Conservation (phyloP, 2,797 vertebrate genomes). For the Cirrhinus mrigala region DNA sequence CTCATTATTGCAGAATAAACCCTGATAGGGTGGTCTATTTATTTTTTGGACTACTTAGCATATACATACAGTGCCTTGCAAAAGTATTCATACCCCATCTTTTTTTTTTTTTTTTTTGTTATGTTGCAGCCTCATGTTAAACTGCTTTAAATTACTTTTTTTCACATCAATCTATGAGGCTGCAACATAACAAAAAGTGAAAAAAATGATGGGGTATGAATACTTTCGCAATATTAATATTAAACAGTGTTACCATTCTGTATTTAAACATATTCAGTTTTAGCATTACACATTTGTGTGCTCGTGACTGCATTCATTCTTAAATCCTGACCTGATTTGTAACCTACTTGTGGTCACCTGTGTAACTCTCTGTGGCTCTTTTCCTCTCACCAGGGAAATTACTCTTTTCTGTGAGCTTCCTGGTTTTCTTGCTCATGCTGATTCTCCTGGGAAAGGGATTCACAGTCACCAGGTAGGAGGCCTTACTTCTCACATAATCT, state of each 20-base stretch:
- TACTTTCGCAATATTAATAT: too few species aligned
- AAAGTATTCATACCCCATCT: too few species aligned
- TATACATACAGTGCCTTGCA: too few species aligned
- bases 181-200: too few species aligned
- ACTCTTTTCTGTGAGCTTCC: constrained; percentile 92
- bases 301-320: constrained; percentile 35
- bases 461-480: constrained; percentile 88
- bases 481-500: constrained; percentile 8
- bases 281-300: neutral
- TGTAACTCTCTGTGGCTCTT: constrained; percentile 33
- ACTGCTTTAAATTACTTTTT: too few species aligned
- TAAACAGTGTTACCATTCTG: neutral
- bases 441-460: constrained; percentile 93
- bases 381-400: constrained; percentile 85
- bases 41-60: too few species aligned
- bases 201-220: too few species aligned
- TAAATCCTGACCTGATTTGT: constrained; percentile 47
- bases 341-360: constrained; percentile 73
- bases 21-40: neutral
- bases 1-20: neutral
- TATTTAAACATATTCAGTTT: neutral
- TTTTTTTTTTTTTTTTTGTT: too few species aligned
- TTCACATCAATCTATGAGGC: too few species aligned
- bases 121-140: too few species aligned
- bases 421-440: constrained; percentile 92